Base-by-base conservation (phyloP, 30 jellyfish, hydroid and myxozoan species). In the Hydractinia symbiolongicarpus region DNA sequence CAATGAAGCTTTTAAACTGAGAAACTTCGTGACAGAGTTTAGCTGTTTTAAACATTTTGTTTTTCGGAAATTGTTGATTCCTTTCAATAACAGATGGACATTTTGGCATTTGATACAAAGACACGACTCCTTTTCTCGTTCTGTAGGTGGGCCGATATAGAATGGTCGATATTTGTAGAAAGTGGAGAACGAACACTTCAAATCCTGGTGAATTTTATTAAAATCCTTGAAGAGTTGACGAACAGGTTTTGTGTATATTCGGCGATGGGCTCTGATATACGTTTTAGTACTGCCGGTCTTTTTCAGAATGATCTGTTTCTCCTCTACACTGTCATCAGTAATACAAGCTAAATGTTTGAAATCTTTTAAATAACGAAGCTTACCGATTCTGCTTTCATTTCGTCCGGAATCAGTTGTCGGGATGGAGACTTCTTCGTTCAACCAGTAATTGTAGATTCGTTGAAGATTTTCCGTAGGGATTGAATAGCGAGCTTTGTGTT, bases 181-280 rank as follows among this genome's bases (percentile, higher is more conserved):
- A 13, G 78, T 20, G 50, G 50, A 11, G 51, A 15, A 20, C 20
- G 78, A 67, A 49, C 78, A 67, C n/a, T 10, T 21, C n/a, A 10
- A 11, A 21, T 67, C 78, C 14, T 16, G 78, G 14, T 67, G 50
- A 13, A 13, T 49, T 20, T 67, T 67, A 10, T 13, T 13, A 21
- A 67, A 67, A 13, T 67, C 78, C 11, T 13, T 16, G 50, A 11
- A 20, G 14, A 67, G 50, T 13, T 49, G 51, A 21, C 51, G 11
- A 11, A 67, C n/a, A 21, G 50, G n/a, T 20, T 67, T 67, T 10
- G 78, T 67, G 19, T 58, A 58, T 16, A 67, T 20, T 49, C n/a
- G n/a, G 51, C 78, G 78, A 13, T 16, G 78, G n/a, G 78, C 78
- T 67, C 21, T 67, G 21, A 67, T 67, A 49, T 67, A 67, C n/a